Percentiles rank a stretch among this genome's conserved stretches.
These are phyloP conservation scores for Pemphigus obesinymphae DNA, from an alignment of 1,140 invertebrate genomes.

Conservation along the genomic window DNA sequence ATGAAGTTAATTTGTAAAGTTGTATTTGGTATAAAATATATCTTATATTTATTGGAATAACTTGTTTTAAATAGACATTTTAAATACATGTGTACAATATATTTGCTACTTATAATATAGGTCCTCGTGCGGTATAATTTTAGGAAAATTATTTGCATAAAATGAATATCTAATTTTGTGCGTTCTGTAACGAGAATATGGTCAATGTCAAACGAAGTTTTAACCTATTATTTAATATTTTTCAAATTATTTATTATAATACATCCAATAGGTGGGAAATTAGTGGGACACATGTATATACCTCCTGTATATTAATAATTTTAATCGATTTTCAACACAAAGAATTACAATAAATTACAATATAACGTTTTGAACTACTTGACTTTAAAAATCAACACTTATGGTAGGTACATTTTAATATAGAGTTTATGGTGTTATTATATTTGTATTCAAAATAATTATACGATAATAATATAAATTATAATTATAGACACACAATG, in stretches of 20 bases:
- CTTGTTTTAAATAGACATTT: background rate
- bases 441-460: background rate
- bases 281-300: too few relatives aligned
- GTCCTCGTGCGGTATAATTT: background rate
- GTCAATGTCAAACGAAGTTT: background rate
- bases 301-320: background rate
- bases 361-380: too few relatives aligned
- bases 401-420: too few relatives aligned
- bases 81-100: background rate
- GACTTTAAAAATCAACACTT: too few relatives aligned
- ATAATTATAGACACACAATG: too few relatives aligned
- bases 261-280: too few relatives aligned
- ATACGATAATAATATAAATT: too few relatives aligned
- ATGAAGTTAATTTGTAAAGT: background rate
- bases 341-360: too few relatives aligned
- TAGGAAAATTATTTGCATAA: background rate
- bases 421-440: too few relatives aligned
- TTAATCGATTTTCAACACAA: background rate
- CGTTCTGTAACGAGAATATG: background rate
- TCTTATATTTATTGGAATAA: background rate
- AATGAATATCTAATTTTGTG: conserved; percentile 7
- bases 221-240: background rate
- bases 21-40: background rate
- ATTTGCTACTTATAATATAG: background rate
- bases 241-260: background rate